phyloP scores from a whole-genome alignment of 2,113 vertebrate species.

The Picathartes gymnocephalus region DNA sequence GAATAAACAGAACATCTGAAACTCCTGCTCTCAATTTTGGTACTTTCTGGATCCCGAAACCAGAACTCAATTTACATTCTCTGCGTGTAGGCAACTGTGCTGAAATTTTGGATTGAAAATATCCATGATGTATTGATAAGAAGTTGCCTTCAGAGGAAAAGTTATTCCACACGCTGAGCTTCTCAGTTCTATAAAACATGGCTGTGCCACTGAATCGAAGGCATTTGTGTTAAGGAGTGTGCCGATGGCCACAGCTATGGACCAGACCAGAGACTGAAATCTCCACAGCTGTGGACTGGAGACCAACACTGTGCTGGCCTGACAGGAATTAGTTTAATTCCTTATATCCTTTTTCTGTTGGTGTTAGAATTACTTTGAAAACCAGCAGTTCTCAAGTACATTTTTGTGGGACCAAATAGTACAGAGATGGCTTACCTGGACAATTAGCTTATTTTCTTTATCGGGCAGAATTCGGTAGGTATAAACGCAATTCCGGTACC shows the following conservation, averaged over 20 bases:
- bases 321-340: neutral
- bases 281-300: neutral
- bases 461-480: constrained; percentile 95
- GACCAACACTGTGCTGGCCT: neutral
- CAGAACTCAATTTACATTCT: neutral
- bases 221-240: neutral
- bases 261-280: accelerated
- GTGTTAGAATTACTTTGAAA: neutral
- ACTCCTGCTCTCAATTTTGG: neutral
- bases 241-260: accelerated
- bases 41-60: neutral
- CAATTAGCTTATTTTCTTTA: constrained; percentile 89
- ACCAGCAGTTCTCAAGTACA: neutral
- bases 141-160: neutral
- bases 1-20: neutral
- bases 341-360: neutral
- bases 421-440: constrained; percentile 81
- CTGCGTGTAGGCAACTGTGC: neutral
- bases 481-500: constrained; percentile 91
- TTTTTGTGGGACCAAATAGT: neutral
- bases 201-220: neutral
- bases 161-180: neutral
- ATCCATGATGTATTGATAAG: neutral
- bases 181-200: neutral
- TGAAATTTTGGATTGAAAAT: neutral